These are phyloP conservation scores for Marronus borbonicus DNA, from an alignment of 2,888 invertebrate species.

Conservation along the genomic window DNA sequence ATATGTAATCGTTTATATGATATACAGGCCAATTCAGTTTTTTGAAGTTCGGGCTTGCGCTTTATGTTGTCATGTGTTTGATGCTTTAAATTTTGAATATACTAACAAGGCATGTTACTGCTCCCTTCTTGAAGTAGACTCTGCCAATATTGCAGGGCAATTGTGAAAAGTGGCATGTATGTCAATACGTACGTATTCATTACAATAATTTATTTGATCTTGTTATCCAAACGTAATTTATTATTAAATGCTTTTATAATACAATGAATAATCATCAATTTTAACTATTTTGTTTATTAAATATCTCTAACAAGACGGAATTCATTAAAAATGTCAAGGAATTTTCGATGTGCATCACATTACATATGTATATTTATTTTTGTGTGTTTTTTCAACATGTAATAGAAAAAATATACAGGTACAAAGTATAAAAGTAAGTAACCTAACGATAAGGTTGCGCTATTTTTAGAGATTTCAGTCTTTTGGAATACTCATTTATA, in stretches of 20 bases:
- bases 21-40: conserved; percentile 1
- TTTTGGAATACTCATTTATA: conserved; percentile 1
- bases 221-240: conserved; percentile 3
- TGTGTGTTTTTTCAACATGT: not conserved
- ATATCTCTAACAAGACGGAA: conserved; percentile 32
- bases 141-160: no score
- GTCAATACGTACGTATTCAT: not conserved
- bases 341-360: conserved; percentile 44
- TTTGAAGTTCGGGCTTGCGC: not conserved
- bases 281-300: conserved; percentile 20
- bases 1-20: conserved; percentile 8
- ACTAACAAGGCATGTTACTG: no score
- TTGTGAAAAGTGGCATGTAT: not conserved
- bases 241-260: conserved; percentile 13
- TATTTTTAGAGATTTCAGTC: not conserved
- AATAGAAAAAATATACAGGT: conserved; percentile 22
- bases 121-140: no score
- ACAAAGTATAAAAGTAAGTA: conserved; percentile 1
- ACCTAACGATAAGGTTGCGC: not conserved
- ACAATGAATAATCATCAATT: conserved; percentile 18
- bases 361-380: conserved; percentile 1
- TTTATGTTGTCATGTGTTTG: no score
- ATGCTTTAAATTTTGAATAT: no score
- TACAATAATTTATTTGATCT: not conserved
- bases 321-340: conserved; percentile 32